These are phyloP conservation scores for Eupithecia dodoneata DNA, from an alignment of 2,888 invertebrate genomes.

Conservation along the genomic window DNA sequence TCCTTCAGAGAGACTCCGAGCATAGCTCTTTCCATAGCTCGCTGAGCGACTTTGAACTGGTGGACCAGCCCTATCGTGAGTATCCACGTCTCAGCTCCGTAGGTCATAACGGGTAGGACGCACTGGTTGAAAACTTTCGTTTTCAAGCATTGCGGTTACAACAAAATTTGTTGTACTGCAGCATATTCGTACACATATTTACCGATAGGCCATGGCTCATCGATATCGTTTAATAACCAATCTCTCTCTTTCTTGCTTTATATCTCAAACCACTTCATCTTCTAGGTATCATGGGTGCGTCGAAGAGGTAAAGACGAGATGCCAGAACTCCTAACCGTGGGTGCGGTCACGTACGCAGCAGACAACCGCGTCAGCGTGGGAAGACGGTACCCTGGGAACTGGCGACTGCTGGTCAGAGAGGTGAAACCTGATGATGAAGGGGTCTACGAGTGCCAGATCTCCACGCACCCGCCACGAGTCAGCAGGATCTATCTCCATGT, in stretches of 20 bases:
- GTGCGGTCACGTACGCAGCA: constrained; percentile 87
- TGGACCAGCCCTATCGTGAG: no score
- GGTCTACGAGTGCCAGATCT: constrained; percentile 89
- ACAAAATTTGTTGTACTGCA: no score
- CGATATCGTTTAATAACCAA: background rate
- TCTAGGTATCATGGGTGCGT: constrained; percentile 88
- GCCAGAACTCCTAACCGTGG: constrained; percentile 88
- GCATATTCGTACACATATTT: no score
- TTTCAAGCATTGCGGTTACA: no score
- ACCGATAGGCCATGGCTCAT: no score
- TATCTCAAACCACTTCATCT: background rate
- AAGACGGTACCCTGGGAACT: constrained; percentile 85
- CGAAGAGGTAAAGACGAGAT: constrained; percentile 84
- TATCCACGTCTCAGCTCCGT: no score
- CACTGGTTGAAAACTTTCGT: no score
- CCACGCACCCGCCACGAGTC: constrained; percentile 88
- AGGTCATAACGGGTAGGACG: no score
- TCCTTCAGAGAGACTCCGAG: no score
- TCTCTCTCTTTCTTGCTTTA: background rate
- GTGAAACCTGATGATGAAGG: constrained; percentile 88
- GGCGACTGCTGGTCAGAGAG: constrained; percentile 86
- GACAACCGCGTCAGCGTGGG: constrained; percentile 87
- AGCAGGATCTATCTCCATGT: constrained; percentile 87
- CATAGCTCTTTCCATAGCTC: no score
- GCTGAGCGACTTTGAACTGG: no score